These are phyloP conservation scores for Nymphalis urticae DNA, from an alignment of 2,888 invertebrate genomes.

Conservation along the genomic window DNA sequence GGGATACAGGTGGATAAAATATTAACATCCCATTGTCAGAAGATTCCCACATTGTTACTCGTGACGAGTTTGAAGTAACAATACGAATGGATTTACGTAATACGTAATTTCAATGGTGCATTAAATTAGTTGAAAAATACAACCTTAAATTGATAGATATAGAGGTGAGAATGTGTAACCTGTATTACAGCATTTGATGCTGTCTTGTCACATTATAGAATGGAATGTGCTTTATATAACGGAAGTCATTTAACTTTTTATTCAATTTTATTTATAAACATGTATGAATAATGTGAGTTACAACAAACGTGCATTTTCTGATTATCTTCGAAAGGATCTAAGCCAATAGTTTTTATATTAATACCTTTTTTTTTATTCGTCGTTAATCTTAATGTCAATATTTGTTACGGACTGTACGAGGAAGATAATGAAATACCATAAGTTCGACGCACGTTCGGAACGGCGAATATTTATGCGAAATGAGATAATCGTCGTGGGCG, in stretches of 20 bases:
- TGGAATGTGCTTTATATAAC: conserved; percentile 1
- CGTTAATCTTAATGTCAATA: too few species aligned
- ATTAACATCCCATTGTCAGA: conserved; percentile 39
- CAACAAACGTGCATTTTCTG: background rate
- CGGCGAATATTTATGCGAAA: conserved; percentile 30
- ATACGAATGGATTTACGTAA: conserved; percentile 40
- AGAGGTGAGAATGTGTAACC: background rate
- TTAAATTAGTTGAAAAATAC: conserved; percentile 29
- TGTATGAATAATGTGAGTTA: conserved; percentile 7
- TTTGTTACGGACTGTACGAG: conserved; percentile 1
- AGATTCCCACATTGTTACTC: conserved; percentile 43
- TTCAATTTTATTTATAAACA: background rate
- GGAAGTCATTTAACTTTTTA: conserved; percentile 4
- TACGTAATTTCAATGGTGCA: conserved; percentile 27
- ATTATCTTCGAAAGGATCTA: too few species aligned
- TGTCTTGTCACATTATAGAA: background rate
- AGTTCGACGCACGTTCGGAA: conserved; percentile 23
- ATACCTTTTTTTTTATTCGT: too few species aligned
- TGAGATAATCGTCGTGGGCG: conserved; percentile 44
- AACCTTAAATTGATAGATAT: conserved; percentile 2
- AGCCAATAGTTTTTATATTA: too few species aligned
- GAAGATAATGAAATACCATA: conserved; percentile 20
- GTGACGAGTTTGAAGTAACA: conserved; percentile 38
- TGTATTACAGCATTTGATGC: background rate
- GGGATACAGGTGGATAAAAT: conserved; percentile 38